phyloP scores from a whole-genome alignment of 2,797 vertebrate species.

The Poecilia gillii region DNA sequence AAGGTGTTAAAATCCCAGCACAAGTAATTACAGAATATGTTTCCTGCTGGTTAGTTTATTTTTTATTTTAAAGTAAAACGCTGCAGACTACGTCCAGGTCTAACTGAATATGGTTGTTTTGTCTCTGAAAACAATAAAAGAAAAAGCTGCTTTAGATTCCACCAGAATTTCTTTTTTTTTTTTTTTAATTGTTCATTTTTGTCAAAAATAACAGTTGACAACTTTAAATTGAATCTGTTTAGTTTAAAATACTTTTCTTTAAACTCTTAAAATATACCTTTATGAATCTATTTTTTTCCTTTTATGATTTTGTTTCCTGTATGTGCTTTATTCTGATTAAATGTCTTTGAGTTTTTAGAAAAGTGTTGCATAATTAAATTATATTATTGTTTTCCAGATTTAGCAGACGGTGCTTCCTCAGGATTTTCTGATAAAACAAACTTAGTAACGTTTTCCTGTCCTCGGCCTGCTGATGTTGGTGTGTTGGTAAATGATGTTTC shows the following conservation, averaged over 20 bases:
- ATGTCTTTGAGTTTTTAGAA: too few species aligned
- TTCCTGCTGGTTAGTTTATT: background rate
- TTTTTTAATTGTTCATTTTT: background rate
- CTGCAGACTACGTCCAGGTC: background rate
- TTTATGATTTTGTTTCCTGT: too few species aligned
- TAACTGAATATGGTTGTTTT: background rate
- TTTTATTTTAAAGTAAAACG: background rate
- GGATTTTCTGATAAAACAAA: background rate
- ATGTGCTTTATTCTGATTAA: too few species aligned
- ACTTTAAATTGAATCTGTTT: background rate
- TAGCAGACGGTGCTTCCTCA: background rate
- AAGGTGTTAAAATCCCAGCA: background rate
- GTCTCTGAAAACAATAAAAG: background rate
- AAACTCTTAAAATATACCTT: background rate
- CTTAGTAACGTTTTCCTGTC: background rate
- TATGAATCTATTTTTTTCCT: background rate
- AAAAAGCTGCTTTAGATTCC: background rate
- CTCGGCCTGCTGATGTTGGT: too few species aligned
- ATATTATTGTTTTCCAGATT: background rate
- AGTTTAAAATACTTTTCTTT: background rate
- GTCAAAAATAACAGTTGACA: background rate
- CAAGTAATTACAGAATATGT: background rate
- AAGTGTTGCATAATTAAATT: too few species aligned
- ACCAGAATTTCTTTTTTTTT: background rate
- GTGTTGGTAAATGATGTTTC: constrained; percentile 41